These are phyloP conservation scores for Antitype chi DNA, from an alignment of 2,888 invertebrate species.

Conservation along the genomic window DNA sequence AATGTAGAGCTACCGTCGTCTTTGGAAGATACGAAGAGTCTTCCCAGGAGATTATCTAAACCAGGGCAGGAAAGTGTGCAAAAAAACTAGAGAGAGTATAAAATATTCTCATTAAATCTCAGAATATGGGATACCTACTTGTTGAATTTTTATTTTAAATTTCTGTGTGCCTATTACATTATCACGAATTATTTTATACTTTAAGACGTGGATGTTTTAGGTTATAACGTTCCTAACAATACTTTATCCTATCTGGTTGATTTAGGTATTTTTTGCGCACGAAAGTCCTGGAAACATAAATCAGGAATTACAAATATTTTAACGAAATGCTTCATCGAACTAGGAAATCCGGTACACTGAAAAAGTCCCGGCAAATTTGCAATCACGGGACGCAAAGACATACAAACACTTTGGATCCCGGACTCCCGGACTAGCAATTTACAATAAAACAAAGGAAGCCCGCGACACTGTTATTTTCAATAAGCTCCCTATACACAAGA, in stretches of 20 bases:
- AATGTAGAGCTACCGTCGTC: conserved; percentile 78
- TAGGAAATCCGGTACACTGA: background rate
- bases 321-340: background rate
- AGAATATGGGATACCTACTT: background rate
- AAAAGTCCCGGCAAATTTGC: conserved; percentile 17
- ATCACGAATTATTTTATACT: background rate
- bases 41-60: conserved; percentile 55
- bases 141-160: background rate
- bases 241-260: background rate
- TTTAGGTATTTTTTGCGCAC: background rate
- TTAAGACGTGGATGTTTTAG: background rate
- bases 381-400: conserved; percentile 37
- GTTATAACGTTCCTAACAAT: background rate
- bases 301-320: background rate
- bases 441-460: conserved; percentile 80
- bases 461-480: conserved; percentile 87
- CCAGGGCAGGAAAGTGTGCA: background rate
- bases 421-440: conserved; percentile 72
- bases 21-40: conserved; percentile 75
- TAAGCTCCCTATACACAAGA: conserved; percentile 82
- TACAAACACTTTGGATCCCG: conserved; percentile 46
- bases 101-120: background rate
- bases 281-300: background rate
- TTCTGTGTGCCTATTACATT: background rate
- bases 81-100: conserved; percentile 10